phyloP scores from a whole-genome alignment of 2,888 invertebrate species.

The Himalopsyche japonica region DNA sequence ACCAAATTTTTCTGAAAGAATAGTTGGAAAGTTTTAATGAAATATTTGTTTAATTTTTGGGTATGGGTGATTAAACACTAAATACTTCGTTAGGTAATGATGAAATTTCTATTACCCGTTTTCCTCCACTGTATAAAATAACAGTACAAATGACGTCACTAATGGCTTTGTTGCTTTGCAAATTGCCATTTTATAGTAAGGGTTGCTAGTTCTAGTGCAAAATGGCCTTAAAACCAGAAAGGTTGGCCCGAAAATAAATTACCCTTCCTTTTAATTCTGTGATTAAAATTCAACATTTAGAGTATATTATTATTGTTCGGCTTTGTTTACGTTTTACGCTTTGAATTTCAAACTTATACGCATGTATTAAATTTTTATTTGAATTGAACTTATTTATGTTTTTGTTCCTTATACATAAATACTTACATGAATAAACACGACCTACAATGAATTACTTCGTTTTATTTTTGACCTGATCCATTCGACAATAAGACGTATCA shows the following conservation, averaged over 20 bases:
- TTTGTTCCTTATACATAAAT: too few relatives aligned
- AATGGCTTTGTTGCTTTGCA: not conserved
- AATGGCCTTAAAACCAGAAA: not conserved
- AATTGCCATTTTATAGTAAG: not conserved
- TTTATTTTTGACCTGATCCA: too few relatives aligned
- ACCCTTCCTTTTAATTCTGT: not conserved
- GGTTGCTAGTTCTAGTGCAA: not conserved
- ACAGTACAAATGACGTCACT: not conserved
- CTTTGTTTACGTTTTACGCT: not conserved
- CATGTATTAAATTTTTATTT: too few relatives aligned
- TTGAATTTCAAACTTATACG: not conserved
- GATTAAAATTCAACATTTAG: not conserved
- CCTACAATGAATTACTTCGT: too few relatives aligned
- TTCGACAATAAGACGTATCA: too few relatives aligned
- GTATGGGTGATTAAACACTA: not conserved
- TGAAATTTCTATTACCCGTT: not conserved
- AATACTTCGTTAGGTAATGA: not conserved
- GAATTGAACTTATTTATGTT: too few relatives aligned
- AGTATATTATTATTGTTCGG: not conserved
- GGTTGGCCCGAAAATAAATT: not conserved
- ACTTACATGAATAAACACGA: too few relatives aligned
- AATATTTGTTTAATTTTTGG: not conserved
- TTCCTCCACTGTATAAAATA: not conserved
- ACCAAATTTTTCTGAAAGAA: too few relatives aligned
- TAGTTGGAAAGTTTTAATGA: not conserved